phyloP scores from a whole-genome alignment of 2,888 invertebrate species.

The Dasysyrphus albostriatus region DNA sequence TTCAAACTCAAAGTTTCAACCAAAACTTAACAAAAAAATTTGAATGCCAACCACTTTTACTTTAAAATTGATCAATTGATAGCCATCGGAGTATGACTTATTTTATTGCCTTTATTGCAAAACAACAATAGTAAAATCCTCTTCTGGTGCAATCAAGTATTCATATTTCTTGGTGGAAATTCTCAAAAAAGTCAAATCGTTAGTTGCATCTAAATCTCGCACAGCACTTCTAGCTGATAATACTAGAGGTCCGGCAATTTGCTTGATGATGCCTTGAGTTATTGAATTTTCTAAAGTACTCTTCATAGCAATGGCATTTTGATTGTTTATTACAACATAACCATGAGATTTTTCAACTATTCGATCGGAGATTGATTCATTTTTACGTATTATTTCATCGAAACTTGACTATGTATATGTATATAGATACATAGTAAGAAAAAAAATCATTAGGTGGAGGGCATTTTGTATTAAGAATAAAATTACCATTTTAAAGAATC shows the following conservation, averaged over 20 bases:
- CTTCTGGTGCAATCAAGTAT: conserved; percentile 81
- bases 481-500: background rate
- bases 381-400: conserved; percentile 79
- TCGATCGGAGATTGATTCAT: conserved; percentile 79
- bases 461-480: background rate
- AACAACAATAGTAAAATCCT: conserved; percentile 81
- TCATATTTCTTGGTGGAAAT: conserved; percentile 82
- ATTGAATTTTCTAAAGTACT: conserved; percentile 81
- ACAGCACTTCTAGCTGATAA: conserved; percentile 79
- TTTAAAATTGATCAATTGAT: too few species aligned
- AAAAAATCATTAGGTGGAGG: background rate
- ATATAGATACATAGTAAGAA: background rate
- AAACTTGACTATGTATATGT: conserved; percentile 78
- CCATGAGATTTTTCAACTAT: conserved; percentile 79
- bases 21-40: too few species aligned
- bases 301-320: conserved; percentile 78
- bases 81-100: too few species aligned
- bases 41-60: too few species aligned
- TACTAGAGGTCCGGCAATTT: conserved; percentile 79
- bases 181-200: conserved; percentile 80
- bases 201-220: conserved; percentile 81
- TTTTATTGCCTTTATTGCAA: conserved; percentile 76
- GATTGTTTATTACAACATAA: conserved; percentile 80
- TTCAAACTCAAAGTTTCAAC: too few species aligned
- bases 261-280: conserved; percentile 80